These are phyloP conservation scores for Nomada hirtipes DNA, from an alignment of 2,888 invertebrate genomes.

Conservation along the genomic window DNA sequence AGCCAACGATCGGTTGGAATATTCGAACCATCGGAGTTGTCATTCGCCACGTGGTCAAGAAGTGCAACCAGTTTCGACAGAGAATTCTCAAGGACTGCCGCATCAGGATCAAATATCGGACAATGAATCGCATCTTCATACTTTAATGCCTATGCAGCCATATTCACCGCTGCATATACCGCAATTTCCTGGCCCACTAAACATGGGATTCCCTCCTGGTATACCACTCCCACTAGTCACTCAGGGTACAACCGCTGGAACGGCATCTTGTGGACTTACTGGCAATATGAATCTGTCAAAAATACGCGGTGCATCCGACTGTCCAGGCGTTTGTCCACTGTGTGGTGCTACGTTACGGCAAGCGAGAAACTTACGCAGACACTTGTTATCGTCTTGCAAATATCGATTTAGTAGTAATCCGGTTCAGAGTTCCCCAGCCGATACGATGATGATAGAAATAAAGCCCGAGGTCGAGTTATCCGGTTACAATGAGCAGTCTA, in stretches of 20 bases:
- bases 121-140: conserved; percentile 78
- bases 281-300: conserved; percentile 82
- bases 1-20: conserved; percentile 77
- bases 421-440: conserved; percentile 69
- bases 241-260: conserved; percentile 51
- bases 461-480: conserved; percentile 79
- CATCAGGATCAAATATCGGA: conserved; percentile 77
- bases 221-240: conserved; percentile 57
- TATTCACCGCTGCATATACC: conserved; percentile 82
- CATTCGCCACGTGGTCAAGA: conserved; percentile 69
- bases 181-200: conserved; percentile 79
- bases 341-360: conserved; percentile 87
- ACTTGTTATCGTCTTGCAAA: conserved; percentile 85
- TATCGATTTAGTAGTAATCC: conserved; percentile 80
- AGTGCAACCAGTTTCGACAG: conserved; percentile 67
- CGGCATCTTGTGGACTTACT: conserved; percentile 45
- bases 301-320: conserved; percentile 87
- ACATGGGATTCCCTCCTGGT: conserved; percentile 71
- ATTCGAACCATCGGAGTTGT: conserved; percentile 76
- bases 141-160: conserved; percentile 81
- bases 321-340: conserved; percentile 87
- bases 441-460: conserved; percentile 79
- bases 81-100: conserved; percentile 67
- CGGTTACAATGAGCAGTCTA: conserved; percentile 70
- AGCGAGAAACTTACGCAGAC: conserved; percentile 87